Conservation (phyloP, 2,797 vertebrate genomes). For the Tympanoctomys barrerae region DNA sequence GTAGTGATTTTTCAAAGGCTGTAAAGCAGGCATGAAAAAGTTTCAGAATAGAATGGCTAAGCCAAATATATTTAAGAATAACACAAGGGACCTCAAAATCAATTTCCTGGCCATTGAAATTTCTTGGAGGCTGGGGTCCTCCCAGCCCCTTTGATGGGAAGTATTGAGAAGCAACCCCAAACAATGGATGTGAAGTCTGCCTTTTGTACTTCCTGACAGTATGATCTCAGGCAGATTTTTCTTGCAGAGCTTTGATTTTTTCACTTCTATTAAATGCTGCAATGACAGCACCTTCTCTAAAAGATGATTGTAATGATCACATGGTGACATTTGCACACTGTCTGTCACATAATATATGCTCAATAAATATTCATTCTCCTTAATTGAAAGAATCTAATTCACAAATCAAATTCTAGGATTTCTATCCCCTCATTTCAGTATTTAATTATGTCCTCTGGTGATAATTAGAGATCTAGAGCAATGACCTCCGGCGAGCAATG, state of each 20-base stretch:
- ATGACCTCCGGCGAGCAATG: constrained; percentile 61
- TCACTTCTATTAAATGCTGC: constrained; percentile 33
- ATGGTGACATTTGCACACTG: constrained; percentile 62
- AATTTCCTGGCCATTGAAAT: neutral
- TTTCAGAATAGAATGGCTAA: constrained; percentile 37
- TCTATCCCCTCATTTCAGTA: constrained; percentile 44
- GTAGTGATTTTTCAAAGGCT: neutral
- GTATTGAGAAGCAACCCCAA: neutral
- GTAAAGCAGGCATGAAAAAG: neutral
- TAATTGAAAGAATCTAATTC: constrained; percentile 78
- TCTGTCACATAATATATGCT: constrained; percentile 63
- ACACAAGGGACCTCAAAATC: neutral
- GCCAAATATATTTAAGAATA: constrained; percentile 9
- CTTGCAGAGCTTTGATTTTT: constrained; percentile 64
- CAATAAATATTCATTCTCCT: constrained; percentile 79
- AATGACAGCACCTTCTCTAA: constrained; percentile 53
- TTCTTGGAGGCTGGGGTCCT: neutral
- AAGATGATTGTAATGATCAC: constrained; percentile 67
- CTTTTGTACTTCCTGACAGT: neutral
- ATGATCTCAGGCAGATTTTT: constrained; percentile 56
- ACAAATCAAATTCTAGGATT: constrained; percentile 71
- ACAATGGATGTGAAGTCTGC: neutral
- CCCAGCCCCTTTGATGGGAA: neutral
- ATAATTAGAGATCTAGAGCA: constrained; percentile 74
- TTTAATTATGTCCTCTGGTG: constrained; percentile 78